phyloP scores from a whole-genome alignment of 2,888 invertebrate species.

The Unio delphinus region DNA sequence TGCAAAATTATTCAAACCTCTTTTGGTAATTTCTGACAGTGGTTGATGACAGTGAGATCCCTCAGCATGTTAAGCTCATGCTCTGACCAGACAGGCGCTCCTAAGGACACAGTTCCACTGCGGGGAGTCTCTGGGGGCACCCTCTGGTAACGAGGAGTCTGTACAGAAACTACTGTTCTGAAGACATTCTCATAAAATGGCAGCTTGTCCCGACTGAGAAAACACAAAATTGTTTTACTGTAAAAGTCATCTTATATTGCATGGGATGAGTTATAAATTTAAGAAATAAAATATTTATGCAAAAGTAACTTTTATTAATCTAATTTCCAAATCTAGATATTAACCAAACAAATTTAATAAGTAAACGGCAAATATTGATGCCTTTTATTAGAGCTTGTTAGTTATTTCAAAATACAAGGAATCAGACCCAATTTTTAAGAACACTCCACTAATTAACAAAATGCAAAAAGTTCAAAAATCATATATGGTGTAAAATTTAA shows the following conservation, averaged over 20 bases:
- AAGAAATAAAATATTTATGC: no score
- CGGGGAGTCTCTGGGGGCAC: constrained; percentile 19
- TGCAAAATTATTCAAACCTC: constrained; percentile 15
- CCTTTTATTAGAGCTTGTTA: no score
- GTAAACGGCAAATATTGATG: no score
- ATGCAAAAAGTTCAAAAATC: no score
- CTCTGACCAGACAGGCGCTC: constrained; percentile 25
- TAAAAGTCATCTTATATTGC: not conserved
- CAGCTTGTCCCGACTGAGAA: constrained; percentile 63
- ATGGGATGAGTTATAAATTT: not conserved
- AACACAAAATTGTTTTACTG: constrained; percentile 1
- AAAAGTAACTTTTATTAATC: no score
- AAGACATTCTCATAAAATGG: constrained; percentile 67
- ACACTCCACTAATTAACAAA: no score
- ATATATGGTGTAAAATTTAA: no score
- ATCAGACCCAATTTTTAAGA: no score
- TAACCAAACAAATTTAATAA: no score
- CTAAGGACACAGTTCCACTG: constrained; percentile 35
- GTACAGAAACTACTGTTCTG: constrained; percentile 54
- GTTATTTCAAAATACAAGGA: no score
- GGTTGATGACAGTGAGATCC: constrained; percentile 46
- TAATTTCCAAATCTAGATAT: no score
- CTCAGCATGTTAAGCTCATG: constrained; percentile 52
- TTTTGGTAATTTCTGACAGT: constrained; percentile 33
- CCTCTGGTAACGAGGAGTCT: constrained; percentile 54